Conservation (phyloP, 2,888 invertebrate species). For the Amblyjoppa fuscipennis region DNA sequence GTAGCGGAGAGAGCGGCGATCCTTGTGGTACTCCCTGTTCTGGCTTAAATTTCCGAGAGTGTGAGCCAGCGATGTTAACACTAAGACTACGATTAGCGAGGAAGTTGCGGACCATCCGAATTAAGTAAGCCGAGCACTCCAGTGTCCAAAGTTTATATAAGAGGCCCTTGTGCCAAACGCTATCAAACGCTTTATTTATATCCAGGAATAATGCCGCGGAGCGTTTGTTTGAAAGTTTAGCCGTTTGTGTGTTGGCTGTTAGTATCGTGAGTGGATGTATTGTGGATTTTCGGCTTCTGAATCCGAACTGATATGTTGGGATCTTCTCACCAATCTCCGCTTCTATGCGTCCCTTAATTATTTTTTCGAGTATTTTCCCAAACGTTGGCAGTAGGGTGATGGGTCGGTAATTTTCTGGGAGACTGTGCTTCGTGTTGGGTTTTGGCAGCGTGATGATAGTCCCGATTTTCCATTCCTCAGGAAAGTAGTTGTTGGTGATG, state of each 20-base stretch:
- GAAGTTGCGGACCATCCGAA: constrained; percentile 21
- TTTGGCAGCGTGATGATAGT: constrained; percentile 42
- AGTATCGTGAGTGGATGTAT: constrained; percentile 9
- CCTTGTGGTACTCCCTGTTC: constrained; percentile 55
- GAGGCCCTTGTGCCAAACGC: constrained; percentile 69
- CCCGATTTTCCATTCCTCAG: background rate
- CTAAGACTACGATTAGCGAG: background rate
- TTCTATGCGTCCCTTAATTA: constrained; percentile 26
- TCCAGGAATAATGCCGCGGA: constrained; percentile 69
- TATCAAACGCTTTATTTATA: constrained; percentile 72
- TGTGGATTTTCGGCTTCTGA: too few species aligned
- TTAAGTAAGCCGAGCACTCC: constrained; percentile 20
- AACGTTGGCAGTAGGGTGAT: constrained; percentile 17
- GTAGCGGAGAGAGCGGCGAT: constrained; percentile 46
- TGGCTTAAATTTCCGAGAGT: background rate
- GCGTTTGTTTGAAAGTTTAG: constrained; percentile 35
- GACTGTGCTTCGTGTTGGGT: constrained; percentile 23
- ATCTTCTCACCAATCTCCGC: background rate
- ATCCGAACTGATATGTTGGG: background rate
- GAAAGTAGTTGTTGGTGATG: constrained; percentile 3
- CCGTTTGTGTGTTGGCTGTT: constrained; percentile 40
- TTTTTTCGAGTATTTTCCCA: constrained; percentile 45
- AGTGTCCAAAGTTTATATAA: constrained; percentile 62
- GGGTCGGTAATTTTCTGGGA: constrained; percentile 21
- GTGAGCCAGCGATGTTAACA: background rate